Conservation (phyloP, 1,140 invertebrate species). For the Rhyzopertha dominica region DNA sequence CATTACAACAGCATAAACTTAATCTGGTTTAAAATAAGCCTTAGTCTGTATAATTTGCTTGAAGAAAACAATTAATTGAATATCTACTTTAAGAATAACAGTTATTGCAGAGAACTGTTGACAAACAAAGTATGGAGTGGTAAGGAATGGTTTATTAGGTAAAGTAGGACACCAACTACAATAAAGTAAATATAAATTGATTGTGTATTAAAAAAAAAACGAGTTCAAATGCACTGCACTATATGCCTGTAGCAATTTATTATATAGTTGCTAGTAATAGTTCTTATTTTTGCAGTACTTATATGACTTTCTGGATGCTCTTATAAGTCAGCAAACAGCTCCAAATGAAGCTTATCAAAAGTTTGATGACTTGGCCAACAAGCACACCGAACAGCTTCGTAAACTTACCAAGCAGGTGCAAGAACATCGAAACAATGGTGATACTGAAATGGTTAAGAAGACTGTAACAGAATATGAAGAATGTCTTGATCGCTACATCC, state of each 20-base stretch:
- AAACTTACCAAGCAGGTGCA: conserved; percentile 92
- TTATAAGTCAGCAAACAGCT: conserved; percentile 96
- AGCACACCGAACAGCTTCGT: conserved; percentile 83
- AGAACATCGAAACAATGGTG: conserved; percentile 80
- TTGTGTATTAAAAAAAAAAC: not conserved
- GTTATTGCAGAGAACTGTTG: too few species aligned
- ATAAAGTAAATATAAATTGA: too few species aligned
- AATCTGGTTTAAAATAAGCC: too few species aligned
- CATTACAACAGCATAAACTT: too few species aligned
- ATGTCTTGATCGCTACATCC: conserved; percentile 73
- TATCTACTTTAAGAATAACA: too few species aligned
- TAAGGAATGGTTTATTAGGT: too few species aligned
- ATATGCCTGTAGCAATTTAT: too few species aligned
- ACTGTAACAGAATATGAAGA: conserved; percentile 92
- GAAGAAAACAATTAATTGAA: too few species aligned
- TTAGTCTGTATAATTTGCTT: too few species aligned
- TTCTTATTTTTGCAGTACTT: conserved; percentile 62
- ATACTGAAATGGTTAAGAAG: conserved; percentile 84
- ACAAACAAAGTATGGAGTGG: too few species aligned
- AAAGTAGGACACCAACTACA: too few species aligned
- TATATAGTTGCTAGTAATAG: too few species aligned
- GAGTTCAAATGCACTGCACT: not conserved
- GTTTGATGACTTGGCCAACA: conserved; percentile 90
- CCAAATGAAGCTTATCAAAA: conserved; percentile 96
- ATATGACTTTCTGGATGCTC: conserved; percentile 86